Evolutionary conservation across 2,888 invertebrate species (phyloP).

Genomic region (Drosophila tripunctata): DNA sequence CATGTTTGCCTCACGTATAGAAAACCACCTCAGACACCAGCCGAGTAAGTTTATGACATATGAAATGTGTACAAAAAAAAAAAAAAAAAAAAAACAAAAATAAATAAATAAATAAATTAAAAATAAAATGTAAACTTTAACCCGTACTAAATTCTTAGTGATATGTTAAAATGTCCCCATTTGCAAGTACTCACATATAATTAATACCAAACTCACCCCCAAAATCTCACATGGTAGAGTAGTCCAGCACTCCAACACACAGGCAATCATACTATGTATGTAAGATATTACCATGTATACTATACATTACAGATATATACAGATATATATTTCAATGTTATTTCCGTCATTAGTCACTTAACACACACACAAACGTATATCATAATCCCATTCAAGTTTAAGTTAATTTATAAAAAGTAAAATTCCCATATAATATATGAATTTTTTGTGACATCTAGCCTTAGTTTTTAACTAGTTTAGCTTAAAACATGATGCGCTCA

Average conservation of each 20-base stretch:
- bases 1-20: constrained; percentile 82
- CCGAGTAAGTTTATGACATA: constrained; percentile 83
- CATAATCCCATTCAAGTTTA: neutral
- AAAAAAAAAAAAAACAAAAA: constrained; percentile 45
- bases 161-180: constrained; percentile 54
- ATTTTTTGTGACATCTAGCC: constrained; percentile 34
- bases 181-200: constrained; percentile 14
- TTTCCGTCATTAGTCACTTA: too few relatives aligned
- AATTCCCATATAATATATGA: too few relatives aligned
- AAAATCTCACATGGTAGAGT: constrained; percentile 8
- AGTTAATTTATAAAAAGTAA: too few relatives aligned
- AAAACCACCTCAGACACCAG: constrained; percentile 84
- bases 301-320: too few relatives aligned
- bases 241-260: constrained; percentile 23
- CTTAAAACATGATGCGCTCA: constrained; percentile 3
- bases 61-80: constrained; percentile 61
- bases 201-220: constrained; percentile 14
- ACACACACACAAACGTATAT: too few relatives aligned
- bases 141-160: constrained; percentile 60
- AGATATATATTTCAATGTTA: too few relatives aligned
- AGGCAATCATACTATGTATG: neutral
- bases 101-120: constrained; percentile 36
- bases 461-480: constrained; percentile 49
- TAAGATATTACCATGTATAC: too few relatives aligned
- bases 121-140: constrained; percentile 52